Evolutionary conservation across 2,113 vertebrate genomes (phyloP), one percentile per base, ranked within the genome.

Genomic region (Clarias macrocephalus): DNA sequence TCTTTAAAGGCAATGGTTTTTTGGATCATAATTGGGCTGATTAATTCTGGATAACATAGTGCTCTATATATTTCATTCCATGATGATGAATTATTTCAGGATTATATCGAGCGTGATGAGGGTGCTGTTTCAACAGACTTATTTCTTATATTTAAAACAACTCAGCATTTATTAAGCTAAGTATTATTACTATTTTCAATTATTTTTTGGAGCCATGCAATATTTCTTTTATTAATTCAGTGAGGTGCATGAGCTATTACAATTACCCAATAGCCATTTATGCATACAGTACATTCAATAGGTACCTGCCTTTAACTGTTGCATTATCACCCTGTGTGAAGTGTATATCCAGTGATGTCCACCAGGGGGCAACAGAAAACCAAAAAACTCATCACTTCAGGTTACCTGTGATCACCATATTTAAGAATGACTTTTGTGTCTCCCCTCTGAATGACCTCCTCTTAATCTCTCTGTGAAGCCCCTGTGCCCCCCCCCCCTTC

Each of bases 291-390:
- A 19, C 8, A 63, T 75, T 10, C 0, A 48, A 21, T 42, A 12
- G 11, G 21, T 48, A 75, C 80, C 33, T 81, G 33, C 80, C 57
- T 63, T 42, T 11, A 37, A 63, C 16, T 80, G 77, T 60, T 72
- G 21, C 0, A 77, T n/a, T 52, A 15, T n/a, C 6, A 1, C 12
- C 16, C 59, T 11, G 15, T 30, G 81, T 66, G 33, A 33, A 10
- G 48, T 88, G 80, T 79, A 23, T 48, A 82, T 33, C 54, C 28
- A 57, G 18, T 80, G 18, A 15, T 63, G 28, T 87, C 91, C 92
- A 89, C 86, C 80, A 59, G 91, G 89, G 81, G 92, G 90, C 88
- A 91, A 88, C 90, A 92, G 88, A 80, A 84, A 85, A 82, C 79
- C 65, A 89, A 84, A 68, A 83, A 89, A 89, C 56, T 88, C 80